Evolutionary conservation across 2,797 vertebrate genomes (phyloP).

Genomic region (Molothrus aeneus): DNA sequence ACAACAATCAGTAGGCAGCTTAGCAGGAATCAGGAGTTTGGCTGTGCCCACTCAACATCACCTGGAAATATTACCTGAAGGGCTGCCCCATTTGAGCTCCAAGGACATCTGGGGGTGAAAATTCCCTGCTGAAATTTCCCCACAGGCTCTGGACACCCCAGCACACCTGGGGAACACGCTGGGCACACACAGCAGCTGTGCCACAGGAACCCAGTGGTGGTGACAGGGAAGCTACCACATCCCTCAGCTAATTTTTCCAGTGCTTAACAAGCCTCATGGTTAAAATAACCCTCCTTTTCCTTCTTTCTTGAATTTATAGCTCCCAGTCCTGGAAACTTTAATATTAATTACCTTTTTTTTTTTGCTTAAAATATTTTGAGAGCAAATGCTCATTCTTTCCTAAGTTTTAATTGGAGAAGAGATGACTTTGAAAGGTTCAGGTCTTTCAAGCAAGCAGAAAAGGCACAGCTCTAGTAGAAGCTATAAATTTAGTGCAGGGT

Average conservation of each 20-base stretch:
- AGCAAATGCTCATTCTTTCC: background rate
- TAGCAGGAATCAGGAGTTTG: background rate
- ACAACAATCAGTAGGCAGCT: background rate
- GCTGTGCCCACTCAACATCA: background rate
- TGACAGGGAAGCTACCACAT: background rate
- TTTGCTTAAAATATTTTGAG: background rate
- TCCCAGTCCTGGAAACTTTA: background rate
- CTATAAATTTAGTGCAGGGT: background rate
- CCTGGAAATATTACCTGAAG: background rate
- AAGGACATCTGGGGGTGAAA: background rate
- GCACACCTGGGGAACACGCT: rapidly evolving
- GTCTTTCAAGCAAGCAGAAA: background rate
- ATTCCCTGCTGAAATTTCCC: background rate
- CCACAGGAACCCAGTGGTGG: background rate
- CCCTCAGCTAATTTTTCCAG: background rate
- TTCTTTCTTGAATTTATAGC: background rate
- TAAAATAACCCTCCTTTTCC: background rate
- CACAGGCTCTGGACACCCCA: background rate
- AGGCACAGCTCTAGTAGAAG: background rate
- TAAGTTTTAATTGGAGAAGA: background rate
- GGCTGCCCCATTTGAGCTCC: background rate
- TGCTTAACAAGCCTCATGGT: background rate
- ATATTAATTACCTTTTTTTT: background rate
- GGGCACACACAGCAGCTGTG: rapidly evolving
- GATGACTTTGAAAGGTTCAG: background rate